These are phyloP conservation scores for Halcyon senegalensis DNA, from an alignment of 2,113 vertebrate species.

Conservation along the genomic window DNA sequence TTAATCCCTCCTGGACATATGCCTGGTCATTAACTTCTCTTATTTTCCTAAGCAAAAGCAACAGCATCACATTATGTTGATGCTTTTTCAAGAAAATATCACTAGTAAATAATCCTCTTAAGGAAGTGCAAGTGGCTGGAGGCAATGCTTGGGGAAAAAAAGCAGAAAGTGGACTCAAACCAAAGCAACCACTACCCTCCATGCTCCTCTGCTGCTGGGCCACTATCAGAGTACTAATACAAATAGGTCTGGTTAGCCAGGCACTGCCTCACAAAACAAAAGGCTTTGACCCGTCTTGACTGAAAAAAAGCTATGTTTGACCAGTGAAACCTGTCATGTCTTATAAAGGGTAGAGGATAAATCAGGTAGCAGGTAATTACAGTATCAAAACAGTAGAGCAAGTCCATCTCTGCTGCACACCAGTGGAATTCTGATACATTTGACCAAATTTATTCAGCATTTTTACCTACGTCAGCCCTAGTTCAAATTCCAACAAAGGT, in stretches of 20 bases:
- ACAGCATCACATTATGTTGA: constrained; percentile 47
- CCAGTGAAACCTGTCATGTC: neutral
- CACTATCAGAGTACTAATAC: constrained; percentile 56
- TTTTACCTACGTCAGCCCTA: neutral
- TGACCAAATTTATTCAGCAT: neutral
- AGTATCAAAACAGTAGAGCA: constrained; percentile 4
- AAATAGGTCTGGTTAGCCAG: neutral
- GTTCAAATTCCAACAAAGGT: neutral
- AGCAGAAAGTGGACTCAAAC: constrained; percentile 50
- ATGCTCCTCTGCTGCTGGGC: neutral
- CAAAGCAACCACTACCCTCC: constrained; percentile 48
- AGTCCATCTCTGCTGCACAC: neutral
- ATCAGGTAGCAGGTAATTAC: neutral
- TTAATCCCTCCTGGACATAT: constrained; percentile 2
- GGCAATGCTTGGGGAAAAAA: constrained; percentile 72
- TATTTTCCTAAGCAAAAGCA: constrained; percentile 71
- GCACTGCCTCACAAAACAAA: neutral
- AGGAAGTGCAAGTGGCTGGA: constrained; percentile 74
- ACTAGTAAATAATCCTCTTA: constrained; percentile 74
- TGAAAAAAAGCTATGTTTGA: neutral
- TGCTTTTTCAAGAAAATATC: constrained; percentile 70
- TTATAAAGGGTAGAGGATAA: neutral
- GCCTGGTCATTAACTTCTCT: constrained; percentile 51
- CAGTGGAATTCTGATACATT: neutral
- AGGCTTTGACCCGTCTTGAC: neutral